Base-by-base conservation (phyloP, 2,113 vertebrate species). In the Amblyornis subalaris region DNA sequence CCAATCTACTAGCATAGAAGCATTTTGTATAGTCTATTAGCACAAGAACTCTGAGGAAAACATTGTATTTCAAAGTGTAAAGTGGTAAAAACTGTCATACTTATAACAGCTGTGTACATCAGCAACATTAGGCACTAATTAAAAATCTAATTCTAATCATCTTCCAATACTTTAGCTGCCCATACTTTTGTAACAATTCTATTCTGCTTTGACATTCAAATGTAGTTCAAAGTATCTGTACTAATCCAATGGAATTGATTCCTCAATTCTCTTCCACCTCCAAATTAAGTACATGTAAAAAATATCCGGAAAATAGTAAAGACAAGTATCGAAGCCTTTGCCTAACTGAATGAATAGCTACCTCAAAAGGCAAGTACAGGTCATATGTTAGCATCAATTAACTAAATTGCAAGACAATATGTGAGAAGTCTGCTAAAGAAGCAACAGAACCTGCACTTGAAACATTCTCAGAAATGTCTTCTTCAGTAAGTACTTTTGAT, bases 371-470 rank as follows among this genome's bases (percentile, higher is more conserved):
- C 9, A 84, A 70, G 31, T 33, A 44, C 12, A 44, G 6, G 10
- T 40, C 60, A 33, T 22, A 40, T 24, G 8, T n/a, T 40, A 62
- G 58, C 24, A 47, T 14, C 6, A 51, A 40, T 31, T 61, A 40
- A 73, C 6, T 61, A 48, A 55, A 66, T 31, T 0, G 0, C 7
- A 53, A 48, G 31, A 57, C 9, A 78, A 0, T 44, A 70, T 16
- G 15, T 38, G 13, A 82, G 14, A 23, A 70, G 6, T 6, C 44
- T n/a, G 13, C 15, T 67, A 17, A 71, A 62, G 31, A 9, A 78
- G 42, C 16, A 66, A 54, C 14, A 74, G 22, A 71, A 53, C 2
- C 4, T 31, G n/a, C 22, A 53, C 13, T 66, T 73, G 72, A 42
- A 55, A 73, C 17, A 25, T 38, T 57, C 31, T 61, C 44, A 53